These are phyloP conservation scores for Sepiola atlantica DNA, from an alignment of 2,888 invertebrate species.

Conservation along the genomic window DNA sequence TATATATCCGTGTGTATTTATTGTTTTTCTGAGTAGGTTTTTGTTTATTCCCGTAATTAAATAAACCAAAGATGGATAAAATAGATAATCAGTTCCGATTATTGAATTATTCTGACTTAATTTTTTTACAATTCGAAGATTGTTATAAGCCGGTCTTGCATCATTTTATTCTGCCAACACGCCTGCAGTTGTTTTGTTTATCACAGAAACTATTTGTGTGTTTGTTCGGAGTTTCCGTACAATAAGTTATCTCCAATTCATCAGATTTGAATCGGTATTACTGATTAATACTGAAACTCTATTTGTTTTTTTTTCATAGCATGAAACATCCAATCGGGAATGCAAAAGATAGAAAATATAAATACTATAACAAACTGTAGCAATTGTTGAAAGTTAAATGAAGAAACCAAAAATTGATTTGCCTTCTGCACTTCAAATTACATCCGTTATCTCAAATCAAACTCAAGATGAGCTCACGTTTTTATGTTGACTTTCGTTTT, in stretches of 20 bases:
- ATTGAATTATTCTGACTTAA: constrained; percentile 16
- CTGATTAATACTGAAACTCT: not conserved
- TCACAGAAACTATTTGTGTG: not conserved
- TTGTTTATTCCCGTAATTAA: not conserved
- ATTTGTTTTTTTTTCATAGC: not conserved
- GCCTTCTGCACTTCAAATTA: not conserved
- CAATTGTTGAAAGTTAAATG: not conserved
- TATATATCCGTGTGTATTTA: no score
- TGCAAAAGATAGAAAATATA: not conserved
- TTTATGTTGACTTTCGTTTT: not conserved
- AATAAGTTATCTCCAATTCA: not conserved
- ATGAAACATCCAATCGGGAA: not conserved
- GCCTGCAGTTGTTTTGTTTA: not conserved
- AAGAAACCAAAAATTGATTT: not conserved
- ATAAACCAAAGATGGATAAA: not conserved
- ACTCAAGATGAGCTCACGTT: not conserved
- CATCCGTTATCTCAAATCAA: not conserved
- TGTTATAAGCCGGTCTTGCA: not conserved
- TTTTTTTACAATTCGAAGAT: not conserved
- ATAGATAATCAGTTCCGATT: not conserved
- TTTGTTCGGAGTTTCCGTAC: not conserved
- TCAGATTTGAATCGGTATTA: not conserved
- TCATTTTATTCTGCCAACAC: not conserved
- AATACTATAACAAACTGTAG: not conserved
- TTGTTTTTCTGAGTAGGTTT: no score